Conservation (phyloP, 2,113 vertebrate species). For the Terrapene triunguis region DNA sequence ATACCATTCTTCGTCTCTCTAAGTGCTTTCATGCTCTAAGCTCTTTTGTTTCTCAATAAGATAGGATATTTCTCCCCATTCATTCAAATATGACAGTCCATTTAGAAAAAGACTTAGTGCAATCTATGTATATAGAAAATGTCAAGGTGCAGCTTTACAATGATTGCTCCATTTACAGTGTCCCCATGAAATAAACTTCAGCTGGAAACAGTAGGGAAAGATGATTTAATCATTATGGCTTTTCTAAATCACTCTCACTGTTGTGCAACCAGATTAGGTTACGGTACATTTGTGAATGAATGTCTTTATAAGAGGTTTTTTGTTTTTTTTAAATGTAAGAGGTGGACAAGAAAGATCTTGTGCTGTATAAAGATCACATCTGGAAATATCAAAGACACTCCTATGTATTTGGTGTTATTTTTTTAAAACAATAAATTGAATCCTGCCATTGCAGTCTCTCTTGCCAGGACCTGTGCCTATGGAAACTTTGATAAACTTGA, state of each 20-base stretch:
- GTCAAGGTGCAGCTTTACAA: conserved; percentile 45
- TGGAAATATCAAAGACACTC: background rate
- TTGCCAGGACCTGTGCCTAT: conserved; percentile 72
- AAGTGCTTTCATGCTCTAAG: background rate
- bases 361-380: conserved; percentile 20
- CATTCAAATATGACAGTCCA: conserved; percentile 36
- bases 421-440: conserved; percentile 47
- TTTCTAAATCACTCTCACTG: conserved; percentile 46
- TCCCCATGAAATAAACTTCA: conserved; percentile 20
- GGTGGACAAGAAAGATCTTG: background rate
- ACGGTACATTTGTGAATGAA: background rate
- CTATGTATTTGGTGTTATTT: conserved; percentile 9
- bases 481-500: conserved; percentile 80
- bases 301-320: conserved; percentile 9
- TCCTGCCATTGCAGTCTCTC: background rate
- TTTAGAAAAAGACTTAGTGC: conserved; percentile 34
- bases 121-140: conserved; percentile 41
- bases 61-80: conserved; percentile 21
- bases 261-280: conserved; percentile 31
- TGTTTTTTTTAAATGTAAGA: background rate
- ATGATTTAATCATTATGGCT: conserved; percentile 19
- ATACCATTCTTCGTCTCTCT: conserved; percentile 20
- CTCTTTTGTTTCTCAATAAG: conserved; percentile 47
- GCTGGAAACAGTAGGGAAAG: conserved; percentile 32
- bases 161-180: conserved; percentile 9